phyloP scores from a whole-genome alignment of 1,140 invertebrate species.

The Wiebesia pumilae region DNA sequence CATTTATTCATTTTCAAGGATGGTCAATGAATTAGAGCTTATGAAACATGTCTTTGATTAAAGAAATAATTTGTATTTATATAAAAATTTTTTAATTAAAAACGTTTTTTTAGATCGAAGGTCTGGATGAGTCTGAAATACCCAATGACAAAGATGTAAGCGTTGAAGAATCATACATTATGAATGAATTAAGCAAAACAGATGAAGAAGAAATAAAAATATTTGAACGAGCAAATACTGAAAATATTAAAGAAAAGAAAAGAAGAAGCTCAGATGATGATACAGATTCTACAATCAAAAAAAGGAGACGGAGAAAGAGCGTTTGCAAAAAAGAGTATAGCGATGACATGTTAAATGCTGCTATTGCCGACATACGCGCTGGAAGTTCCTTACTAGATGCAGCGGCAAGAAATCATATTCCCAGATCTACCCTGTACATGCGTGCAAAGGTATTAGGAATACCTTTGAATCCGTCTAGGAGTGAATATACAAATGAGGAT shows the following conservation, averaged over 20 bases:
- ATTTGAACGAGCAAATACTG: neutral
- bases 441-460: constrained; percentile 71
- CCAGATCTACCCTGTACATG: constrained; percentile 74
- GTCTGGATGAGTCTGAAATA: constrained; percentile 60
- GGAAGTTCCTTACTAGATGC: constrained; percentile 72
- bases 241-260: constrained; percentile 53
- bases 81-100: neutral
- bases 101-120: constrained; percentile 61
- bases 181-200: constrained; percentile 28
- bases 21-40: too few species aligned
- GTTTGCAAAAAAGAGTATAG: constrained; percentile 68
- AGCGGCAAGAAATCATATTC: constrained; percentile 70
- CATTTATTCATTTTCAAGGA: too few species aligned
- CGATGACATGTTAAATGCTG: constrained; percentile 69
- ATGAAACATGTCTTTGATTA: too few species aligned
- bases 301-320: constrained; percentile 64
- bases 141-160: constrained; percentile 39
- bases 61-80: neutral
- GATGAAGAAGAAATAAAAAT: constrained; percentile 42
- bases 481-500: constrained; percentile 72
- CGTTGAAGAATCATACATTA: constrained; percentile 38
- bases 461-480: constrained; percentile 68
- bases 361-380: constrained; percentile 69
- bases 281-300: constrained; percentile 49
- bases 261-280: constrained; percentile 50